Conservation (phyloP, 2,888 invertebrate species). For the Dolomedes plantarius region DNA sequence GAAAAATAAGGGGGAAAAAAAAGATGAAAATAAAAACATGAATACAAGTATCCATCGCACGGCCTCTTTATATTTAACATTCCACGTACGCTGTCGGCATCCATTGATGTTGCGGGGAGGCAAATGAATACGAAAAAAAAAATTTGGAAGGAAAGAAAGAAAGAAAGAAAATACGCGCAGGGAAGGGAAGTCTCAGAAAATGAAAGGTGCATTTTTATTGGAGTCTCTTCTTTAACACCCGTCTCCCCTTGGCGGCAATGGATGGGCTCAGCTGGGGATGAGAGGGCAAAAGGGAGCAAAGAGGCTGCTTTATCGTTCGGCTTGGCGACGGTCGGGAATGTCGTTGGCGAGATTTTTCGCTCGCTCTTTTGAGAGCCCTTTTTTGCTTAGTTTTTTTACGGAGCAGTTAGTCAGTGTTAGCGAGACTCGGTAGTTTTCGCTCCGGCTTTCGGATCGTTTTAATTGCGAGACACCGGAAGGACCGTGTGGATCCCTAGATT, state of each 20-base stretch:
- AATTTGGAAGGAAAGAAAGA: background rate
- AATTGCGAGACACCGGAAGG: too few relatives aligned
- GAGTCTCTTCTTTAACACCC: conserved; percentile 23
- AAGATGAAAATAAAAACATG: background rate
- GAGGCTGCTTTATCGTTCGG: conserved; percentile 18
- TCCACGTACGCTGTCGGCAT: conserved; percentile 52
- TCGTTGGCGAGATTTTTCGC: too few relatives aligned
- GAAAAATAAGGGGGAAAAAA: background rate
- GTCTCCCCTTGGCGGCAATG: conserved; percentile 42
- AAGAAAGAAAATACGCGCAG: too few relatives aligned
- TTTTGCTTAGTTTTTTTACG: too few relatives aligned
- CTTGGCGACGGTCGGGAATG: conserved; percentile 35
- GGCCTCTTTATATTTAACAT: conserved; percentile 58
- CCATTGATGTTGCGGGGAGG: conserved; percentile 45
- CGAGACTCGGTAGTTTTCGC: too few relatives aligned
- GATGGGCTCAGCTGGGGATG: conserved; percentile 36
- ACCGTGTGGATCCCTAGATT: too few relatives aligned
- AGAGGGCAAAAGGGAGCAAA: conserved; percentile 28
- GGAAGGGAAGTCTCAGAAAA: conserved; percentile 21
- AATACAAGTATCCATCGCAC: background rate
- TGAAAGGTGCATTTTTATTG: conserved; percentile 52
- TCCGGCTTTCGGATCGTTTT: too few relatives aligned
- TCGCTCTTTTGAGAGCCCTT: too few relatives aligned
- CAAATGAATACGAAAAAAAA: conserved; percentile 29
- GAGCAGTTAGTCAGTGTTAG: too few relatives aligned